These are phyloP conservation scores for Pseudochaenichthys georgianus DNA, from an alignment of 2,797 vertebrate genomes.

Conservation along the genomic window DNA sequence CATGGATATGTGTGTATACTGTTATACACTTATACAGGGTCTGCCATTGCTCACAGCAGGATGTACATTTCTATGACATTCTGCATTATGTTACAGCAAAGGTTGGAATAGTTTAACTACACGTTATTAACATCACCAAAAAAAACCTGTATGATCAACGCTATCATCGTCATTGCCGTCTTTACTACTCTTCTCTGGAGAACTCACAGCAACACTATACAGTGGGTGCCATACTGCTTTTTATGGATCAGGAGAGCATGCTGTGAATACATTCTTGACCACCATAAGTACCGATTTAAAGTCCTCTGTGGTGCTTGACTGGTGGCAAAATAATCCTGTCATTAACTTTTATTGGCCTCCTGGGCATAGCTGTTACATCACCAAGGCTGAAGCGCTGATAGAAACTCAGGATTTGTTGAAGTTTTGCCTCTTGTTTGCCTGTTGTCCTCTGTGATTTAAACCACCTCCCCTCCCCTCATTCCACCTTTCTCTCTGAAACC, in stretches of 20 bases:
- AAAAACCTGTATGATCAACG: conserved; percentile 37
- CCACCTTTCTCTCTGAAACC: conserved; percentile 71
- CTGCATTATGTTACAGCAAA: conserved; percentile 31
- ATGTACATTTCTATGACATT: conserved; percentile 27
- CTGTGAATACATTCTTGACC: conserved; percentile 60
- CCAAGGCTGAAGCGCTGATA: conserved; percentile 52
- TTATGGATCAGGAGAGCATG: conserved; percentile 51
- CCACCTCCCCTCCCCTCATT: conserved; percentile 59
- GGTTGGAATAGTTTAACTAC: conserved; percentile 45
- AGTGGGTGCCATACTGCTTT: conserved; percentile 42
- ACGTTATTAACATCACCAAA: conserved; percentile 45
- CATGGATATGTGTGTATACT: conserved; percentile 11
- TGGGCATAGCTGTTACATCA: conserved; percentile 67
- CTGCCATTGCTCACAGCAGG: conserved; percentile 32
- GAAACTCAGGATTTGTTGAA: conserved; percentile 67
- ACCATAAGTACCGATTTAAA: conserved; percentile 51
- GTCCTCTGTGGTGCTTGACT: conserved; percentile 46
- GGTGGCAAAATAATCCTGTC: conserved; percentile 69
- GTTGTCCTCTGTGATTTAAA: conserved; percentile 75
- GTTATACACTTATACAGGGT: conserved; percentile 28
- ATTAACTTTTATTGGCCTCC: conserved; percentile 72
- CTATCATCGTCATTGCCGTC: conserved; percentile 33
- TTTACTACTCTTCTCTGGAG: conserved; percentile 32
- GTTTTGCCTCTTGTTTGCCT: conserved; percentile 71
- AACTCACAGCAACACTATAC: conserved; percentile 27